Evolutionary conservation across 2,797 vertebrate genomes (phyloP), one percentile per base, ranked within the genome.

Genomic region (Halcyon smyrnensis): DNA sequence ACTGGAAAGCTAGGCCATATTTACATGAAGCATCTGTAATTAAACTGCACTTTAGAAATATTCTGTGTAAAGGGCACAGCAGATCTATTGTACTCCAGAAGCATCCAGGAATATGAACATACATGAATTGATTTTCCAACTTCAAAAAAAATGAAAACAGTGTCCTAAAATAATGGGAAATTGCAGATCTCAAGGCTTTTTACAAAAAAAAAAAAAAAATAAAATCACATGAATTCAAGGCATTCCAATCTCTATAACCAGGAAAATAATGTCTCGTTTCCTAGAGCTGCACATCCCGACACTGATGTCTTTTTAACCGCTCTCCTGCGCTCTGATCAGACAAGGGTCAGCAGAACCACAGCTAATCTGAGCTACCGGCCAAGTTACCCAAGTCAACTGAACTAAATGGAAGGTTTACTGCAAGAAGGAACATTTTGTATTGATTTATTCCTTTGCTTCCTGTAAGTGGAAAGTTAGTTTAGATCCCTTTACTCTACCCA

Each of bases 181-280:
- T 6, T 25, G 70, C 7, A 41, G 10, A 48, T 63, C 39, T 83
- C 15, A 12, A 12, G 14, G 15, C 30, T 83, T 89, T 75, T 27
- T 85, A 74, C 32, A 37, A 60, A 36, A 71, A 34, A 4, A 56
- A 36, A 36, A 36, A 36, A 36, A 4, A 56, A 36, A 36, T 8
- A 36, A 36, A 30, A 11, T 6, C 15, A 74, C 7, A 36, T 0
- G 0, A 89, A 79, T 19, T 82, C 24, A 46, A 32, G 23, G 45
- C 8, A 2, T 57, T 91, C 23, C 32, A 68, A 69, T 19, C 39
- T 36, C 53, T 16, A 19, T 8, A 45, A 65, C n/a, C 3, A 25
- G 8, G 8, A 8, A 67, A 79, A 43, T 46, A 60, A 69, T 79
- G 4, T 2, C n/a, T 51, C 4, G 8, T 57, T 43, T 73, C 54